Evolutionary conservation across 2,797 vertebrate species (phyloP).

Genomic region (Pitangus sulphuratus): DNA sequence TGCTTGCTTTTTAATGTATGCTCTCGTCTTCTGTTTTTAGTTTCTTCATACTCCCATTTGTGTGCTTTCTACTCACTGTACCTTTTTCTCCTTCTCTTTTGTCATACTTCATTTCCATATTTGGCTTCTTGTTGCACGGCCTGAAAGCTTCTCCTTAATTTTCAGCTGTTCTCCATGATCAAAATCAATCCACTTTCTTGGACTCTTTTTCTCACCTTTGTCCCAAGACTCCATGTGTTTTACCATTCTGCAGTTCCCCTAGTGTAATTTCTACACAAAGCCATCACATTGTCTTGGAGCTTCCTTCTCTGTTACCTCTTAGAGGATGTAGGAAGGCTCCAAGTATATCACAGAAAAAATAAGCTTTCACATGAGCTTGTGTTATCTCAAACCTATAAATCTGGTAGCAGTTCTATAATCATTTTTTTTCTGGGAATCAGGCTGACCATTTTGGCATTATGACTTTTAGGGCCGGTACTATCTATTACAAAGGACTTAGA

Average conservation of each 20-base stretch:
- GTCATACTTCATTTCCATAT: background rate
- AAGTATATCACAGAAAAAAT: background rate
- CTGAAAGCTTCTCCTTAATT: background rate
- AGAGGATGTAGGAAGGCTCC: background rate
- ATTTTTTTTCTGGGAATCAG: background rate
- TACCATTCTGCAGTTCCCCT: background rate
- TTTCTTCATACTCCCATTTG: background rate
- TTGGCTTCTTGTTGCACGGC: background rate
- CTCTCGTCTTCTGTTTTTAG: background rate
- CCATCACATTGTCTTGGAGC: rapidly evolving
- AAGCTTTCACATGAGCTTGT: background rate
- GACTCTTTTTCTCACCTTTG: background rate
- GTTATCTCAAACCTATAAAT: background rate
- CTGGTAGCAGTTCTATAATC: background rate
- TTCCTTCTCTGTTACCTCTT: background rate
- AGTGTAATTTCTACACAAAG: background rate
- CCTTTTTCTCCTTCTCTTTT: background rate
- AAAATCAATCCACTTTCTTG: background rate
- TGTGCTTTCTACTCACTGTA: rapidly evolving
- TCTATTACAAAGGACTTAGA: background rate
- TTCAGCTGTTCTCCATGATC: background rate
- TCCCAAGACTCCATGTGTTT: background rate
- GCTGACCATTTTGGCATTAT: background rate
- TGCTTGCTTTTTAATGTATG: background rate
- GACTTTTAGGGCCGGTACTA: background rate